phyloP scores from a whole-genome alignment of 2,888 invertebrate genomes.

The Synergus gifuensis region DNA sequence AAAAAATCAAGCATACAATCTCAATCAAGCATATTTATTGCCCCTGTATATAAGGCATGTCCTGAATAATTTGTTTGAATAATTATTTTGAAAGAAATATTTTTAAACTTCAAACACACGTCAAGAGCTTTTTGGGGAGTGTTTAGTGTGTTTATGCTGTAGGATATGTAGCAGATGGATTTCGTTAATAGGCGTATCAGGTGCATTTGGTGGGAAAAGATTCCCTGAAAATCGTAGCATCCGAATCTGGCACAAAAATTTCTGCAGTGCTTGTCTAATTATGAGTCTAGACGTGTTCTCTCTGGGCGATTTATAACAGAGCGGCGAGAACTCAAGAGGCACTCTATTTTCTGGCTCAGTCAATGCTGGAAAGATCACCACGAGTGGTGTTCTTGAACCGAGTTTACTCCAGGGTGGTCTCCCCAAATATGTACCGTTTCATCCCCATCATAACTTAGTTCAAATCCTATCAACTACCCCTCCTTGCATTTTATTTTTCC shows the following conservation, averaged over 20 bases:
- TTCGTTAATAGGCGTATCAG: neutral
- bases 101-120: neutral
- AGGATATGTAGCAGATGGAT: conserved; percentile 9
- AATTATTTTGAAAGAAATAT: neutral
- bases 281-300: conserved; percentile 34
- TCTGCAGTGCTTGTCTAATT: conserved; percentile 36
- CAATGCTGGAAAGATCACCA: conserved; percentile 32
- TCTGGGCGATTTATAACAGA: conserved; percentile 33
- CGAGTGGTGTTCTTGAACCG: conserved; percentile 19
- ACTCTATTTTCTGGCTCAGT: conserved; percentile 29
- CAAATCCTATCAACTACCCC: neutral
- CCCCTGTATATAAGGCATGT: too few relatives aligned
- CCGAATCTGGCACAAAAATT: neutral
- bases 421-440: neutral
- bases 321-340: conserved; percentile 29
- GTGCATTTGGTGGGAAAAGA: neutral
- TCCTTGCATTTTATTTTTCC: neutral
- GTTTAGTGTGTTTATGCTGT: conserved; percentile 6
- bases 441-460: neutral
- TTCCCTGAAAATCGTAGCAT: neutral
- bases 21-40: too few relatives aligned
- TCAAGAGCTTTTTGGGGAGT: neutral
- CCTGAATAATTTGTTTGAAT: too few relatives aligned
- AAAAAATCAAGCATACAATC: too few relatives aligned
- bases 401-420: conserved; percentile 28